A percentile compares a stretch with the other conserved stretches of the same genome.
Conservation (phyloP, 2,113 vertebrate genomes). For the Misgurnus mizolepis region DNA sequence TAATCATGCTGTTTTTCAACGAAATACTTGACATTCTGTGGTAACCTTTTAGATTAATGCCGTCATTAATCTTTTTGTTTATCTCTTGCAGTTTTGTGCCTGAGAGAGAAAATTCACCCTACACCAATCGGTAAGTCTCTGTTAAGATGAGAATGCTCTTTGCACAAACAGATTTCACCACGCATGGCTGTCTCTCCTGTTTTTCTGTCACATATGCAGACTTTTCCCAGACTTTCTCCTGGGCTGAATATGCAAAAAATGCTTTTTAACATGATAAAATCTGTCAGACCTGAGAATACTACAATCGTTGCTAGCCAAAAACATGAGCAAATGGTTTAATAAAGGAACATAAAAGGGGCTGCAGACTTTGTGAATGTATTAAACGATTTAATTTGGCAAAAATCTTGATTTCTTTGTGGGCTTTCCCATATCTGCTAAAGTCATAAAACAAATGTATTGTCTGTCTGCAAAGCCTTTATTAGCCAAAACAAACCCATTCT, state of each 20-base stretch:
- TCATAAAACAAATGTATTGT: neutral
- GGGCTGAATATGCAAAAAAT: neutral
- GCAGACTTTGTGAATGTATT: neutral
- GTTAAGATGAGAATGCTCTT: neutral
- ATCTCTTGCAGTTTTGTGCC: slow-evolving; percentile 43
- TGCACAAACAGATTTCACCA: neutral
- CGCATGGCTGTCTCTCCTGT: neutral
- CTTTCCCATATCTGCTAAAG: neutral
- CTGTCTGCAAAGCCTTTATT: neutral
- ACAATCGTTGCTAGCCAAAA: no score
- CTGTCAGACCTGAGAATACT: no score
- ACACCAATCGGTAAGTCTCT: slow-evolving; percentile 45
- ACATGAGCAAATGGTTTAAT: no score
- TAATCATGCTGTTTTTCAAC: neutral
- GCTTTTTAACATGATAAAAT: neutral
- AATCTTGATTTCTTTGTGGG: neutral
- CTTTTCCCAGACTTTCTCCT: neutral
- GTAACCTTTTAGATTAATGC: neutral
- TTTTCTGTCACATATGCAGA: neutral
- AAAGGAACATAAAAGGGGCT: no score
- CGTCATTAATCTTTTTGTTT: slow-evolving; percentile 35
- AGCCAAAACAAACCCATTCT: neutral
- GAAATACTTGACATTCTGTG: neutral
- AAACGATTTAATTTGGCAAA: neutral
- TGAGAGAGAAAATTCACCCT: slow-evolving; percentile 37